Evolutionary conservation across 2,113 vertebrate species (phyloP).

Genomic region (Oncorhynchus kisutch): DNA sequence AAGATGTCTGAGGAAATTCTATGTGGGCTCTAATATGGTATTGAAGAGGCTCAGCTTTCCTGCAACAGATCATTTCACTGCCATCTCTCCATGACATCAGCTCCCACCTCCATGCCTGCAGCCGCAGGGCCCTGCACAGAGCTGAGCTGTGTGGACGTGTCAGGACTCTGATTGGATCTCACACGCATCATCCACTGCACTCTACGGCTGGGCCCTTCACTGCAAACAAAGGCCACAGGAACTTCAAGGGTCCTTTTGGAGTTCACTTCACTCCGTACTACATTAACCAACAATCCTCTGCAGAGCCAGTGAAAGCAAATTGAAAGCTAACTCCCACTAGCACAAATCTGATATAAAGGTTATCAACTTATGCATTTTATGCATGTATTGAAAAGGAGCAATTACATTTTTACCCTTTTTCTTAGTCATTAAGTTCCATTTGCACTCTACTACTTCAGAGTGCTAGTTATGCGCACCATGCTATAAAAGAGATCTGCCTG

Average conservation of each 20-base stretch:
- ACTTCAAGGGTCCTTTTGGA: slow-evolving; percentile 26
- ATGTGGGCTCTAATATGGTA: slow-evolving; percentile 18
- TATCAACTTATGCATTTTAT: background rate
- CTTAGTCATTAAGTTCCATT: background rate
- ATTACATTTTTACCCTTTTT: background rate
- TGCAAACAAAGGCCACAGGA: slow-evolving; percentile 30
- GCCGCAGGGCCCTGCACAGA: slow-evolving; percentile 23
- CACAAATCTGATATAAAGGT: background rate
- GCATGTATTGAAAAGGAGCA: background rate
- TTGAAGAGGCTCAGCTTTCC: slow-evolving; percentile 38
- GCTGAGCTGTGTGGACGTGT: slow-evolving; percentile 35
- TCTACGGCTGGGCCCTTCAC: slow-evolving; percentile 13
- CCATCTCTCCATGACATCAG: slow-evolving; percentile 64
- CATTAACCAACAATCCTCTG: background rate
- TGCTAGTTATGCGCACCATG: slow-evolving; percentile 22
- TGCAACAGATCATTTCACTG: slow-evolving; percentile 55
- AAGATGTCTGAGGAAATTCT: slow-evolving; percentile 6
- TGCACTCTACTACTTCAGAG: slow-evolving; percentile 9
- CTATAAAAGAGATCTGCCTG: slow-evolving; percentile 29
- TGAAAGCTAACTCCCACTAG: background rate
- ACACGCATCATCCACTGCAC: slow-evolving; percentile 8
- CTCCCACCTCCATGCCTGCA: slow-evolving; percentile 40
- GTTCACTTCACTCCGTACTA: background rate
- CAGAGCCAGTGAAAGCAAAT: background rate
- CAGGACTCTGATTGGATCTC: slow-evolving; percentile 50